Base-by-base conservation (phyloP, 2,888 invertebrate species). In the Perizoma flavofasciatum region DNA sequence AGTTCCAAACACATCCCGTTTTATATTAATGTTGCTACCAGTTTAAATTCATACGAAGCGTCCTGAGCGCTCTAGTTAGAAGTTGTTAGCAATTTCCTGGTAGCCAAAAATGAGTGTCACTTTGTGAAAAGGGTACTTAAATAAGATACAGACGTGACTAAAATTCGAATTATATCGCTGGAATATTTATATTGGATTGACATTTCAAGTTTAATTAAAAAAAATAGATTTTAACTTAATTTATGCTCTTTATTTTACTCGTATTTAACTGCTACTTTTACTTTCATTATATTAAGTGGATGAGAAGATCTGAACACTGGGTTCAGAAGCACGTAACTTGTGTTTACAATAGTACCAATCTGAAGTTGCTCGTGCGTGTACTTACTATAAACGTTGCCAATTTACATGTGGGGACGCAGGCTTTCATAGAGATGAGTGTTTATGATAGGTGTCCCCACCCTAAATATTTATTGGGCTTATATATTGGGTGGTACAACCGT, bases 391-490 rank as follows among this genome's bases (percentile, higher is more conserved):
- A 84, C 77, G 82, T 69, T 68, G 75, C 77, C 82, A 85, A 88
- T 90, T 89, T 90, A 81, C 88, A 88, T 89, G 82, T 81, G 83
- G 85, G 85, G 84, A 81, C 78, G 80, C 80, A 82, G 81, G 83
- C 85, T 83, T 86, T 85, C 70, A 75, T 74, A 2, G 75, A 78
- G 80, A 88, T 86, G 86, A 88, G 84, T 85, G 86, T 85, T 86
- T 87, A 85, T 74, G 70, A 71, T 62, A 63, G 72, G 53, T 47
- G 62, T 59, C 55, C 37, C 37, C 40, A 55, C 47, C 59, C 48
- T 49, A 64, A 69, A 75, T 77, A 72, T 73, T 70, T 76, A 71
- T 73, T 67, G 67, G 68, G 57, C 58, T 68, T 63, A 61, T 58
- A 68, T 71, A 72, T 72, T 67, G 59, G 59, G 49, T 62, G 34